These are phyloP conservation scores for Caenorhabditis zanzibari DNA, from an alignment of 2,888 invertebrate genomes.

Conservation along the genomic window DNA sequence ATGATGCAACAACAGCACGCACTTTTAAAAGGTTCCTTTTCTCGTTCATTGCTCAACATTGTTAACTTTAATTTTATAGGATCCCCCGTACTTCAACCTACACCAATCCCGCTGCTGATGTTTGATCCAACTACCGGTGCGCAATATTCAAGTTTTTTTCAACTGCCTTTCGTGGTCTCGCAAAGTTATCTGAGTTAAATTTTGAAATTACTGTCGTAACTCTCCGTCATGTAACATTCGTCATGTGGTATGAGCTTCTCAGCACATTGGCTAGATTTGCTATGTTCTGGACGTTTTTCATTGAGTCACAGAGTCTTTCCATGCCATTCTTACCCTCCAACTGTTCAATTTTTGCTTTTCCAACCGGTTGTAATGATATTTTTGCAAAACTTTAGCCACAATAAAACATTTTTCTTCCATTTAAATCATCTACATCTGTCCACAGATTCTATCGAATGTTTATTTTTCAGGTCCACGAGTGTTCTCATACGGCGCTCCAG, in stretches of 20 bases:
- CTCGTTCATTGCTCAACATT: background rate
- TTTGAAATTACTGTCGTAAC: constrained; percentile 20
- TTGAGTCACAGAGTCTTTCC: constrained; percentile 16
- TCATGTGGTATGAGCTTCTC: constrained; percentile 46
- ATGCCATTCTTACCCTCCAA: constrained; percentile 7
- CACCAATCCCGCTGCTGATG: background rate
- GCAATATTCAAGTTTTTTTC: constrained; percentile 38
- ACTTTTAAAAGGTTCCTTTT: background rate
- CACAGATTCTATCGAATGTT: constrained; percentile 7
- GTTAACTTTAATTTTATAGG: background rate
- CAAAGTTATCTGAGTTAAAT: constrained; percentile 26
- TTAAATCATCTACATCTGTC: background rate
- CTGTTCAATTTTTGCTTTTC: constrained; percentile 25
- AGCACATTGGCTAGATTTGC: constrained; percentile 10
- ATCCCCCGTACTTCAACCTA: background rate
- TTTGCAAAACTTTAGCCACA: constrained; percentile 22
- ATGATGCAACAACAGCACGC: constrained; percentile 17
- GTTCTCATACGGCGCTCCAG: background rate
- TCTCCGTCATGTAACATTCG: constrained; percentile 50
- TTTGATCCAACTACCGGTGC: constrained; percentile 28
- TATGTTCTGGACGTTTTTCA: constrained; percentile 50
- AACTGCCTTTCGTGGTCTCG: constrained; percentile 19
- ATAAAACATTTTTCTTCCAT: constrained; percentile 44
- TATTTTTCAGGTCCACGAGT: constrained; percentile 15
- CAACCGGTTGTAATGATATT: constrained; percentile 43